Conservation (phyloP, 2,113 vertebrate genomes). For the Globicephala melas region DNA sequence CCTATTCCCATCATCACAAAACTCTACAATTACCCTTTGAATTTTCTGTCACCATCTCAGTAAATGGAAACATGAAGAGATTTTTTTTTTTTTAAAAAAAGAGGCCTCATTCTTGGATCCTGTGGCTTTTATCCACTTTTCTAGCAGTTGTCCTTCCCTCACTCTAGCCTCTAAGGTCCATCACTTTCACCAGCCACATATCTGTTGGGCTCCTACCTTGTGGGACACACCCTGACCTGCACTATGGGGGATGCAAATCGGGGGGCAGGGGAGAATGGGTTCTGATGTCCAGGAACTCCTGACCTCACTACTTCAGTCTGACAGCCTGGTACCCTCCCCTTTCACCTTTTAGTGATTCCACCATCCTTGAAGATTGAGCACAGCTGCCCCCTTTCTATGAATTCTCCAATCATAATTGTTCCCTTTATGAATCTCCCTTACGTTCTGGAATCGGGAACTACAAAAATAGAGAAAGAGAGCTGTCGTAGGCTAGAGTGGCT, state of each 20-base stretch:
- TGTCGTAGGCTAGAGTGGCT: background rate
- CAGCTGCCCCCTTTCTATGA: background rate
- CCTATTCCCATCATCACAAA: background rate
- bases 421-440: background rate
- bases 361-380: background rate
- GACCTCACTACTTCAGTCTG: background rate
- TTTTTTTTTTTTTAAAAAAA: background rate
- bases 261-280: background rate
- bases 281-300: background rate
- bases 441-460: background rate
- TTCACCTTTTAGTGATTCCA: background rate
- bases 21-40: background rate
- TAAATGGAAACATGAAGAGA: background rate
- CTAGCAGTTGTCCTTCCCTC: background rate
- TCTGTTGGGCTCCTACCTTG: background rate
- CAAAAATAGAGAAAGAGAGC: background rate
- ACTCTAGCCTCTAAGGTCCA: background rate
- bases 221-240: background rate
- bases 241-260: background rate
- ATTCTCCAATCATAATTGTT: background rate
- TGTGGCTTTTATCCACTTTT: background rate
- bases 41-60: background rate
- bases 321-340: background rate
- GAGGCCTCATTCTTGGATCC: background rate
- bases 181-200: background rate